Evolutionary conservation across 2,888 invertebrate genomes (phyloP), one percentile per base, ranked within the genome.

Genomic region (Opisthograptis luteolata): DNA sequence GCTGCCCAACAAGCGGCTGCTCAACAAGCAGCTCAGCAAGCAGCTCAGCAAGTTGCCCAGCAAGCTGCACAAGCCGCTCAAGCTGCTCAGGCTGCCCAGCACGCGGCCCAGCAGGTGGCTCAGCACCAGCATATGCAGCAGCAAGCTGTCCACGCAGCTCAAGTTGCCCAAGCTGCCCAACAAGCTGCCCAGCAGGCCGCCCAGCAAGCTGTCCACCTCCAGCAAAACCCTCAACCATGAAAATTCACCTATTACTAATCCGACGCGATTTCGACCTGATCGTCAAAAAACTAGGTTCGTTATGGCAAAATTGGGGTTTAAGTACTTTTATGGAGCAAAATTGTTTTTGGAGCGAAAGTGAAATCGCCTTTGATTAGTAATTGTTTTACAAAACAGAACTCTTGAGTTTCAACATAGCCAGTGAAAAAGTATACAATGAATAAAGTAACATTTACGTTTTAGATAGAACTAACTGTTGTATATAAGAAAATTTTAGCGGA

Each of bases 231-330:
- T 68, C 93, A 93, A 75, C 92, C 95, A 93, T 95, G 95, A 95
- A 94, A 94, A 88, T 94, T 94, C 90, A 94, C 92, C 91, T 95
- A 94, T 92, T 95, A 94, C 94, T 95, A 94, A 94, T 88, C 87
- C 79, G 87, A 90, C 65, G 85, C 87, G 86, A 87, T 90, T 88
- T 87, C 85, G 61, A 70, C 69, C 54, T 60, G 64, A 66, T 63
- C 63, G 64, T 70, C 55, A 57, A 58, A 56, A 55, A 53, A 55
- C 17, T 58, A 73, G 64, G 58, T 64, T 69, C 68, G 66, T 62
- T 62, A 68, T 66, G 70, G 65, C 66, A 71, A 75, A 74, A 66
- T 64, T 64, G 44, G 55, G 54, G 57, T 57, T 44, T 39, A 39
- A 17, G 37, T 52, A 49, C 37, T 55, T 54, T 51, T 35, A 36